Base-by-base conservation (phyloP, 2,113 vertebrate species). In the Archocentrus centrarchus region DNA sequence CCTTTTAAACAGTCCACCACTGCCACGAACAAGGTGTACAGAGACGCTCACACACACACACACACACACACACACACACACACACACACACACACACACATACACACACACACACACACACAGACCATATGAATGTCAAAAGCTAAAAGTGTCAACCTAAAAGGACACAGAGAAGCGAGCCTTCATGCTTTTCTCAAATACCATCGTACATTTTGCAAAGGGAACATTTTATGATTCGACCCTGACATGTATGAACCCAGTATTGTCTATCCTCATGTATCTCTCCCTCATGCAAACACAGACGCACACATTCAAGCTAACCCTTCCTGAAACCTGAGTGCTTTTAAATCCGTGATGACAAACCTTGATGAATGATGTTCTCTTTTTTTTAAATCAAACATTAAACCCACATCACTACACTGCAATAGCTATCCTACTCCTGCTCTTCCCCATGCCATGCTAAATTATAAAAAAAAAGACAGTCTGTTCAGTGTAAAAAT, bases 401-500 rank as follows among this genome's bases (percentile, higher is more conserved):
- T 92, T 82, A 79, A 89, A 79, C 24, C 70, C n/a, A 83, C 84
- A 68, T 79, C 55, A 18, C 64, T 3, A 11, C 32, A 7, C 44
- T 4, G 15, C 32, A 41, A 47, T 5, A 30, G 64, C 62, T 59
- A 24, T 63, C 66, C 11, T 73, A 9, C 50, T 77, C 88, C 82
- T 78, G 55, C 81, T 63, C 83, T 27, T 70, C 80, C 84, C 77
- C 37, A 18, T 27, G 17, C 79, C 50, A 61, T 58, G 64, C 37
- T 91, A 75, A 91, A 94, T 93, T 86, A 89, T 92, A 53, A 81
- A 92, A 64, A 75, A 59, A 61, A 80, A 82, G 70, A 5, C 59
- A 30, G 78, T 64, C 87, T 77, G 88, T 82, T 83, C 81, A 47
- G 77, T 90, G 92, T 93, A 92, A 93, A 94, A 93, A 89, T 90